These are phyloP conservation scores for Turnix velox DNA, from an alignment of 2,113 vertebrate genomes.

Conservation along the genomic window DNA sequence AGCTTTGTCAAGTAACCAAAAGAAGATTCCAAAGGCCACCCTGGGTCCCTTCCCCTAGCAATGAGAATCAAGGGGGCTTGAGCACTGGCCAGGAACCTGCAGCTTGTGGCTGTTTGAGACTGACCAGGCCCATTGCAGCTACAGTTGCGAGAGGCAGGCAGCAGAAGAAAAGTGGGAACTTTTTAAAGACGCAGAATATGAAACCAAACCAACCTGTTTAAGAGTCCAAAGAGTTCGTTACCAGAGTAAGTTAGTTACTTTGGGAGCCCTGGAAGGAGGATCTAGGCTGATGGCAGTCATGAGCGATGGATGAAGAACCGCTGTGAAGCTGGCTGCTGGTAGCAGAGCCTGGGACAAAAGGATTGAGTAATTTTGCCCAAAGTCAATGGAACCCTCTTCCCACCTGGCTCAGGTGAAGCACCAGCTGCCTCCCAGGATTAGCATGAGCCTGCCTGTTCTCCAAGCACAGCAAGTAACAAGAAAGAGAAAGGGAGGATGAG, in stretches of 20 bases:
- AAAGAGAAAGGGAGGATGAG: not conserved
- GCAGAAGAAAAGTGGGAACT: not conserved
- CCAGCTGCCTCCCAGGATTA: not conserved
- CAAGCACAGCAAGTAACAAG: constrained; percentile 12
- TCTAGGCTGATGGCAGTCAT: not conserved
- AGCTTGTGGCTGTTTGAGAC: not conserved
- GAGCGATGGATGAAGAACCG: not conserved
- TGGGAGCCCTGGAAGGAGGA: not conserved
- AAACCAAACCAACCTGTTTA: not conserved
- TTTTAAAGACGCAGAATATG: not conserved
- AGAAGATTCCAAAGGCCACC: not conserved
- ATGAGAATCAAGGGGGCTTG: not conserved
- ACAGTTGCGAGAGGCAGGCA: not conserved
- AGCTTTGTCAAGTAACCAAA: constrained; percentile 54
- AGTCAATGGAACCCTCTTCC: not conserved
- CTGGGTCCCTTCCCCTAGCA: not conserved
- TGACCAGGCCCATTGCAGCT: not conserved
- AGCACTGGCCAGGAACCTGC: not conserved
- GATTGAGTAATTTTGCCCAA: not conserved
- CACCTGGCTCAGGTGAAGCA: not conserved
- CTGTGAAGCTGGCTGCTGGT: not conserved
- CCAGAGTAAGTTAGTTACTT: not conserved
- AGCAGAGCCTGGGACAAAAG: not conserved
- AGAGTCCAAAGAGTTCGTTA: not conserved
- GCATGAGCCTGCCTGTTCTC: not conserved